Evolutionary conservation across 2,888 invertebrate species (phyloP).

Genomic region (Andrena dorsata): DNA sequence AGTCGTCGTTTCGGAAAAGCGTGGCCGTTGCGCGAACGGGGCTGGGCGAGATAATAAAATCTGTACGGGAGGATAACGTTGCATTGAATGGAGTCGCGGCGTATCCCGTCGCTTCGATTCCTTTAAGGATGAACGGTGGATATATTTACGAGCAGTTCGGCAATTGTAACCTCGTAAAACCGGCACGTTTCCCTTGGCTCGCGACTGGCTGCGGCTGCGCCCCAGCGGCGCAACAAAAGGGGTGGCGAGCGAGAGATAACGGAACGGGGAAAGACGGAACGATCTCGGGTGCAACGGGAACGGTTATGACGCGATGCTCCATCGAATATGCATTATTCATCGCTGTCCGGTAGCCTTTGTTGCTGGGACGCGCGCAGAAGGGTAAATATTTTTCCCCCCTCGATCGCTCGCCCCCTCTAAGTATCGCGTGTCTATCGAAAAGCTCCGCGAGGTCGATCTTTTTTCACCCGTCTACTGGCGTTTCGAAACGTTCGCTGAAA

Average conservation of each 20-base stretch:
- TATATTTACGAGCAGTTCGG: conserved; percentile 56
- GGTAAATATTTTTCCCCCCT: conserved; percentile 45
- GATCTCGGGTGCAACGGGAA: conserved; percentile 19
- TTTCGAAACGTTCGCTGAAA: not conserved
- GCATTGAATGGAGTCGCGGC: conserved; percentile 49
- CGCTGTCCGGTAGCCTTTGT: conserved; percentile 31
- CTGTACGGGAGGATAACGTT: not conserved
- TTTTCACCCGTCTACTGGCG: not conserved
- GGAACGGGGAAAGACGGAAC: conserved; percentile 29
- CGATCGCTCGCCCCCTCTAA: not conserved
- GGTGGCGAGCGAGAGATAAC: conserved; percentile 31
- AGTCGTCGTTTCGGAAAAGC: not conserved
- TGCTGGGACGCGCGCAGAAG: conserved; percentile 25
- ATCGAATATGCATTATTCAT: conserved; percentile 63
- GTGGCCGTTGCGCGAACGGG: not conserved
- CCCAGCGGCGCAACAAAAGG: conserved; percentile 29
- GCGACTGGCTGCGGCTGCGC: conserved; percentile 20
- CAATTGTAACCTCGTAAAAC: conserved; percentile 55
- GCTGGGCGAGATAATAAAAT: conserved; percentile 30
- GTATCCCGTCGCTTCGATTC: conserved; percentile 36
- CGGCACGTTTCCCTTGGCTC: conserved; percentile 22
- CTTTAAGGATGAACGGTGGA: conserved; percentile 53
- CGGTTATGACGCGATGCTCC: conserved; percentile 56
- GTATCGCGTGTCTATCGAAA: not conserved
- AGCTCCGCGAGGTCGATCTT: not conserved